Evolutionary conservation across 1,140 invertebrate species (phyloP).

Genomic region (Brachionus plicatilis): DNA sequence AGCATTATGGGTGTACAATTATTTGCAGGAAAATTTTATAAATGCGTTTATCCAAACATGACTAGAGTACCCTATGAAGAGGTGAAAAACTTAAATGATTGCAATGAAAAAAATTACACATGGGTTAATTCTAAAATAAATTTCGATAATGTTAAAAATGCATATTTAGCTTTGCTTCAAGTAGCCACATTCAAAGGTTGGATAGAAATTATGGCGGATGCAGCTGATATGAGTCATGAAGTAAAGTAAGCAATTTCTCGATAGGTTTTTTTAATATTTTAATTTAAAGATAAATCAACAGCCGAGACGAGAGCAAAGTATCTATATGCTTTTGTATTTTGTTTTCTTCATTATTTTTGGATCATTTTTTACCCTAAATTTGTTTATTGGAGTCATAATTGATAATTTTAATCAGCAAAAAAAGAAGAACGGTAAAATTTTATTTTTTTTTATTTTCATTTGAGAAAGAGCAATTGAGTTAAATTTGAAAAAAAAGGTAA

Average conservation of each 20-base stretch:
- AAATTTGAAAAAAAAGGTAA: conserved; percentile 64
- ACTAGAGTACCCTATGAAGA: conserved; percentile 45
- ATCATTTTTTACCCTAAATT: conserved; percentile 92
- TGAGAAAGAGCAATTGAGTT: background rate
- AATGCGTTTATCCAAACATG: conserved; percentile 68
- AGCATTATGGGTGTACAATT: conserved; percentile 84
- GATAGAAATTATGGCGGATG: conserved; percentile 96
- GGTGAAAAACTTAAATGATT: conserved; percentile 64
- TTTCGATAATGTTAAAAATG: conserved; percentile 95
- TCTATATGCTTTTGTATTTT: conserved; percentile 96
- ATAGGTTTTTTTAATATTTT: background rate
- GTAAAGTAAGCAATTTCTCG: background rate
- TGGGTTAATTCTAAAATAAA: conserved; percentile 96
- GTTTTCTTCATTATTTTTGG: conserved; percentile 95
- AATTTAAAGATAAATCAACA: conserved; percentile 72
- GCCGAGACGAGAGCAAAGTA: conserved; percentile 84
- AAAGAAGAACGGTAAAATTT: conserved; percentile 66
- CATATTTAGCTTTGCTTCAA: conserved; percentile 94
- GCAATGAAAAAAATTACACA: conserved; percentile 79
- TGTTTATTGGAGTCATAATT: conserved; percentile 96
- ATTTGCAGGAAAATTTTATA: conserved; percentile 81
- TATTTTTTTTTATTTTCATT: background rate
- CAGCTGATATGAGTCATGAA: conserved; percentile 87
- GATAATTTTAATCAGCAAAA: conserved; percentile 99
- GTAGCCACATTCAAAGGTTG: conserved; percentile 81